A percentile compares a stretch with the other conserved stretches of the same genome.
phyloP scores from a whole-genome alignment of 2,797 vertebrate genomes.

The Sorex maritimensis region DNA sequence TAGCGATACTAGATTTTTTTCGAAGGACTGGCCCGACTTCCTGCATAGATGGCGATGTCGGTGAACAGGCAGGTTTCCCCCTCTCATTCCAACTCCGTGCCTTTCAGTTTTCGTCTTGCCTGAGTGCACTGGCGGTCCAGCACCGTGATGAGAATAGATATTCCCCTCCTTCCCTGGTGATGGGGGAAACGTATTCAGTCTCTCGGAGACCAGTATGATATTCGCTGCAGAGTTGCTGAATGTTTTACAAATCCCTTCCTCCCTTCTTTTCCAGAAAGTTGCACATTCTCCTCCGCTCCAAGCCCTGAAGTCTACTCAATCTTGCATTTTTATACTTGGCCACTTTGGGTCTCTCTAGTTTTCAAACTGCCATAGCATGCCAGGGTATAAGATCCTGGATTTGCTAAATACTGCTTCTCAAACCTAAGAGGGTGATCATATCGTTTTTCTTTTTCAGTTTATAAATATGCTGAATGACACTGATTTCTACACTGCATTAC shows the following conservation, averaged over 20 bases:
- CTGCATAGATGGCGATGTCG: background rate
- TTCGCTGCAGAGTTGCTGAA: background rate
- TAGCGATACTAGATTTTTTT: background rate
- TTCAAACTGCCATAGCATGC: background rate
- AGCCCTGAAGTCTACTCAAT: background rate
- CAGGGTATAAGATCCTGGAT: background rate
- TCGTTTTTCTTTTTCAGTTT: background rate
- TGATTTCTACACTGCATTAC: constrained; percentile 37
- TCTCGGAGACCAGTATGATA: background rate
- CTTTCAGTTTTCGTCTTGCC: background rate
- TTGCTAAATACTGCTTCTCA: background rate
- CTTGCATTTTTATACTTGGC: background rate
- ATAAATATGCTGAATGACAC: background rate
- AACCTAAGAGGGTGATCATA: background rate
- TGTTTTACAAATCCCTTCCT: background rate
- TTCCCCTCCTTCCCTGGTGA: background rate
- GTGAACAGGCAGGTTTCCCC: background rate
- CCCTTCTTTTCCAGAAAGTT: background rate
- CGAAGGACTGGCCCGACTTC: background rate
- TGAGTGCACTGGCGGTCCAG: background rate
- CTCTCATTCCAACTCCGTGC: background rate
- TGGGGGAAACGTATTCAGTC: background rate
- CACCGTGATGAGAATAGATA: background rate
- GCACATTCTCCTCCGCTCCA: background rate
- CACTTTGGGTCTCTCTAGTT: background rate